Evolutionary conservation across 2,797 vertebrate species (phyloP), one percentile per base, ranked within the genome.

Genomic region (Siniperca undulata): DNA sequence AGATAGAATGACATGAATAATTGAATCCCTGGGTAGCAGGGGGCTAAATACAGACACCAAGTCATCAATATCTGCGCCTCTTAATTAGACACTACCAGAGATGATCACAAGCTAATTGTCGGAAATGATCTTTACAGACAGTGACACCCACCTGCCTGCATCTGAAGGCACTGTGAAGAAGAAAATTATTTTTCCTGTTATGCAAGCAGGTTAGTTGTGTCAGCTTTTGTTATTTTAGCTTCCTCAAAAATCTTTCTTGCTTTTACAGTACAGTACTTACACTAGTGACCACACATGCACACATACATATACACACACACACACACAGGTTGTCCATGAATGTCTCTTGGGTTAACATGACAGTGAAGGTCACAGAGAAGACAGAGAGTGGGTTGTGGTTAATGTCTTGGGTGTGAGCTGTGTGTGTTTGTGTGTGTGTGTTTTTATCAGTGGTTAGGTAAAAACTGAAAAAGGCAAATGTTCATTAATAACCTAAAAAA

Each of bases 21-120:
- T 84, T 79, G 1, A 91, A 68, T 76, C 58, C 30, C 62, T 42
- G 24, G 36, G 48, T 66, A 73, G 69, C 75, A 74, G 55, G 60
- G 64, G 64, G 80, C 77, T 89, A 83, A 88, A 85, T 87, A 70
- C 68, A 84, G 82, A 87, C 79, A 83, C 81, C 17, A 58, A 83
- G 50, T 77, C 74, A 84, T 88, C 72, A 84, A 81, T 86, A 88
- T 78, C 61, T 55, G 24, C 17, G 58, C 24, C 48, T 77, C 46
- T 73, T 87, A 85, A 91, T 83, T 81, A 88, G 81, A 82, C 52
- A 36, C 60, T 61, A 78, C 42, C 53, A 85, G 76, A 80, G 22
- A 77, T 78, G 68, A 89, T 92, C 84, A 62, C 55, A 82, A 61
- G 62, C 42, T 82, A 83, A 90, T 81, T 83, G 60, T 86, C 24